These are phyloP conservation scores for Valencia hispanica DNA, from an alignment of 2,797 vertebrate species.

Conservation along the genomic window DNA sequence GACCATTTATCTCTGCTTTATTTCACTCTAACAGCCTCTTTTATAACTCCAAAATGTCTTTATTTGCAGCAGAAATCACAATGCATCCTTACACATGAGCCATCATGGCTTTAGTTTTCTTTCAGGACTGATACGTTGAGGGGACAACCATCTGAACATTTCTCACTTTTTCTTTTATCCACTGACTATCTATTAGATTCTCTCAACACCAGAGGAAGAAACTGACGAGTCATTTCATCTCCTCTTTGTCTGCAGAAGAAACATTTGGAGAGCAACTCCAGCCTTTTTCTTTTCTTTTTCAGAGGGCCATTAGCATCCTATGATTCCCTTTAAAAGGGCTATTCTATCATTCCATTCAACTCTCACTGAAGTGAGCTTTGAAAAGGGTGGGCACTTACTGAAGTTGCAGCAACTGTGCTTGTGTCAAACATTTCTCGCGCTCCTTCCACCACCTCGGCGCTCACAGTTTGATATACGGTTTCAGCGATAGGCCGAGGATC, in stretches of 20 bases:
- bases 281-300: conserved; percentile 22
- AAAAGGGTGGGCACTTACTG: conserved; percentile 53
- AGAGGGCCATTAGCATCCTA: conserved; percentile 36
- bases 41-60: not conserved
- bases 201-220: conserved; percentile 55
- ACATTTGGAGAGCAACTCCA: conserved; percentile 42
- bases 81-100: not conserved
- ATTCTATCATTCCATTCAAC: conserved; percentile 46
- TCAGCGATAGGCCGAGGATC: conserved; percentile 63
- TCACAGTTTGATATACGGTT: conserved; percentile 67
- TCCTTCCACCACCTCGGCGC: conserved; percentile 63
- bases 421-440: conserved; percentile 68
- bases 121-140: conserved; percentile 20
- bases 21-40: not conserved
- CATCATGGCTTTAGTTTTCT: conserved; percentile 30
- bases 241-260: conserved; percentile 40
- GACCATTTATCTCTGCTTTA: conserved; percentile 1
- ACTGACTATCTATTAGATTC: conserved; percentile 19
- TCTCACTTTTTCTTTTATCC: conserved; percentile 26
- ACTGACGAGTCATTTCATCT: conserved; percentile 60
- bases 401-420: conserved; percentile 56
- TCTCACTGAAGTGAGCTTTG: conserved; percentile 24
- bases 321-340: conserved; percentile 52
- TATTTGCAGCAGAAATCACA: not conserved
- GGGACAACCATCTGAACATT: conserved; percentile 25